Evolutionary conservation across 2,888 invertebrate species (phyloP).

Genomic region (Bunonema sp.): DNA sequence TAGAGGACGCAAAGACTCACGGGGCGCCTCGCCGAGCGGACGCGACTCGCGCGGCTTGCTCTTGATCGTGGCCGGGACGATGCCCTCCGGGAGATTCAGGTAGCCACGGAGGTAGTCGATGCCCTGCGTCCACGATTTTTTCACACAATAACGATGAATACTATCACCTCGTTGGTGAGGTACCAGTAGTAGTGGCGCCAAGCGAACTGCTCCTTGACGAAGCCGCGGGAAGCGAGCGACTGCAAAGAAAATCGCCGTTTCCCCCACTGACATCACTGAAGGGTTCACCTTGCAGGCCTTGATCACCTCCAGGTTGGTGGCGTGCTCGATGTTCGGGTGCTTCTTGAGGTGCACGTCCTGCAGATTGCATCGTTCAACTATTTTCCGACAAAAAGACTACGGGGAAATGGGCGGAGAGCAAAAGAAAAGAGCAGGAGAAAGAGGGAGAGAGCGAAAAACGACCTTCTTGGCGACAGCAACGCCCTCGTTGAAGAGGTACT

Average conservation of each 20-base stretch:
- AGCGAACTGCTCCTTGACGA: conserved; percentile 97
- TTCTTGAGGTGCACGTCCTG: conserved; percentile 94
- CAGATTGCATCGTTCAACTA: too few relatives aligned
- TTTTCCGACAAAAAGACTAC: too few relatives aligned
- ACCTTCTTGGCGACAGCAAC: conserved; percentile 97
- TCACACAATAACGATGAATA: too few relatives aligned
- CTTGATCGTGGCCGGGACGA: conserved; percentile 91
- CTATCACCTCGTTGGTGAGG: conserved; percentile 91
- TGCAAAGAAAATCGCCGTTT: too few relatives aligned
- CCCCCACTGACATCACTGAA: too few relatives aligned
- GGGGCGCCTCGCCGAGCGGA: conserved; percentile 29
- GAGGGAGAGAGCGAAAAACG: too few relatives aligned
- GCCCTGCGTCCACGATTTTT: too few relatives aligned
- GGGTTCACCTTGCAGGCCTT: conserved; percentile 70
- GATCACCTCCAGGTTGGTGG: conserved; percentile 93
- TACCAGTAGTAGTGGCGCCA: conserved; percentile 99
- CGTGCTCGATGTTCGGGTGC: conserved; percentile 81
- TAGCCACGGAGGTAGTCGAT: conserved; percentile 86
- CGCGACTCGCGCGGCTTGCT: conserved; percentile 56
- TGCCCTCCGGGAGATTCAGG: conserved; percentile 90
- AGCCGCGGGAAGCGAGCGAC: conserved; percentile 74
- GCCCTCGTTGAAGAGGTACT: conserved; percentile 68
- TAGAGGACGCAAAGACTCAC: conserved; percentile 2
- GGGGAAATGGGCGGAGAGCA: too few relatives aligned
- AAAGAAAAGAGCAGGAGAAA: too few relatives aligned